Percentiles rank a stretch among this genome's conserved stretches.
Evolutionary conservation across 2,113 vertebrate genomes (phyloP).

Genomic region (Lycaon pictus): DNA sequence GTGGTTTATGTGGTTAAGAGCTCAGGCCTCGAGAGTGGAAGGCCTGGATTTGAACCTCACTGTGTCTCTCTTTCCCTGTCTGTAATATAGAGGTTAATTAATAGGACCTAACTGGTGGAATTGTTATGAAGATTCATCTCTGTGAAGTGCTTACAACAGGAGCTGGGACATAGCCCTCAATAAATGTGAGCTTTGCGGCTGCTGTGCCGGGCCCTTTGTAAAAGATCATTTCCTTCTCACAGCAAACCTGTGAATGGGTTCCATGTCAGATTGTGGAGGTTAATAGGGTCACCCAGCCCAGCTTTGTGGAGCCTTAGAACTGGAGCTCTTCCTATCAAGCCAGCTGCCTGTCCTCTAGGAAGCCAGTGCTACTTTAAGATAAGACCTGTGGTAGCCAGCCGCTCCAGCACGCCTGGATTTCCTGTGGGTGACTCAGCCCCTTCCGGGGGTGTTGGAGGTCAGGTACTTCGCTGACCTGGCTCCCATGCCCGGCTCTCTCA

Average conservation of each 20-base stretch:
- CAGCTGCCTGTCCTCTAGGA: neutral
- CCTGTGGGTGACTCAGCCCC: conserved; percentile 3
- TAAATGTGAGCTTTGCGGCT: neutral
- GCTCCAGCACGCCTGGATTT: neutral
- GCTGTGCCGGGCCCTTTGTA: neutral
- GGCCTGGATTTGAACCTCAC: neutral
- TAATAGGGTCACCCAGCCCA: no score
- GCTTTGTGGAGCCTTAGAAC: neutral
- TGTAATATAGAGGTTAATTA: no score
- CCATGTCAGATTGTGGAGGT: neutral
- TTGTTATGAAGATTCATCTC: no score
- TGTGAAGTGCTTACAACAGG: neutral
- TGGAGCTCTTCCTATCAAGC: neutral
- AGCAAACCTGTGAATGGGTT: neutral
- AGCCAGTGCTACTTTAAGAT: neutral
- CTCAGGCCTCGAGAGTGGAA: neutral
- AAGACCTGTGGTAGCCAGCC: neutral
- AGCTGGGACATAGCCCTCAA: neutral
- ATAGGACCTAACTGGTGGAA: neutral
- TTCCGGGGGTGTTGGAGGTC: neutral
- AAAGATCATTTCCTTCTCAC: neutral
- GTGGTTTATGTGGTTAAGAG: neutral
- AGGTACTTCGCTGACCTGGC: neutral
- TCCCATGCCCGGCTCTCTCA: neutral
- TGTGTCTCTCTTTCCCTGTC: neutral